Conservation (phyloP, 2,797 vertebrate genomes). For the Pelobates cultripes region DNA sequence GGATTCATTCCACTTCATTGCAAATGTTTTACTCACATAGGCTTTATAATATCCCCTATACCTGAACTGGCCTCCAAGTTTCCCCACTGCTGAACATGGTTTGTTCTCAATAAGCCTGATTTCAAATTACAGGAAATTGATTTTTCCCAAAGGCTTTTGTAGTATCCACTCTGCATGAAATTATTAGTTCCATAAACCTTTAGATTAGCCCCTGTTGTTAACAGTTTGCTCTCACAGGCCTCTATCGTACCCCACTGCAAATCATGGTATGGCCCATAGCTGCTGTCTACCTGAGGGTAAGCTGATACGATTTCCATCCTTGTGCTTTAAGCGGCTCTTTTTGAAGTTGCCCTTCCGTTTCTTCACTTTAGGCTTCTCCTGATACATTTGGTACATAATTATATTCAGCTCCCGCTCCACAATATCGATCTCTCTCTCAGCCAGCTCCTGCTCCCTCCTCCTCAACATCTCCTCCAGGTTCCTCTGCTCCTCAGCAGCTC, state of each 20-base stretch:
- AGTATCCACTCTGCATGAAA: too few species aligned
- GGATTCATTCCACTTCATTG: too few species aligned
- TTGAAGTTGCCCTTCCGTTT: slow-evolving; percentile 90
- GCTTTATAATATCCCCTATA: too few species aligned
- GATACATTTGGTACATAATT: slow-evolving; percentile 91
- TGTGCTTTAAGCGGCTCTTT: slow-evolving; percentile 82
- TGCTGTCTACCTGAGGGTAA: slow-evolving; percentile 83
- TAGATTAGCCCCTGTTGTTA: too few species aligned
- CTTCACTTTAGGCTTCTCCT: slow-evolving; percentile 87
- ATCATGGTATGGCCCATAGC: neutral
- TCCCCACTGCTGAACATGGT: too few species aligned
- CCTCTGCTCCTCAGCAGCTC: slow-evolving; percentile 85
- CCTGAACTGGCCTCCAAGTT: too few species aligned
- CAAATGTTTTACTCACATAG: too few species aligned
- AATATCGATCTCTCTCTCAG: slow-evolving; percentile 89
- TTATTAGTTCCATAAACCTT: too few species aligned
- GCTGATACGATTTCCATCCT: slow-evolving; percentile 89
- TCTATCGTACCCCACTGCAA: neutral
- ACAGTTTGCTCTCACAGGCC: neutral
- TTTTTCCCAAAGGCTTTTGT: too few species aligned
- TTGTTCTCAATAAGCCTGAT: too few species aligned
- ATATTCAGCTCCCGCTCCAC: slow-evolving; percentile 91
- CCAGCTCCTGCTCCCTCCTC: slow-evolving; percentile 87
- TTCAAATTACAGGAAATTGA: too few species aligned
- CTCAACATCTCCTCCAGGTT: slow-evolving; percentile 87